A percentile compares a stretch with the other conserved stretches of the same genome.
phyloP scores from a whole-genome alignment of 2,888 invertebrate genomes.

The Nomada lathburiana region DNA sequence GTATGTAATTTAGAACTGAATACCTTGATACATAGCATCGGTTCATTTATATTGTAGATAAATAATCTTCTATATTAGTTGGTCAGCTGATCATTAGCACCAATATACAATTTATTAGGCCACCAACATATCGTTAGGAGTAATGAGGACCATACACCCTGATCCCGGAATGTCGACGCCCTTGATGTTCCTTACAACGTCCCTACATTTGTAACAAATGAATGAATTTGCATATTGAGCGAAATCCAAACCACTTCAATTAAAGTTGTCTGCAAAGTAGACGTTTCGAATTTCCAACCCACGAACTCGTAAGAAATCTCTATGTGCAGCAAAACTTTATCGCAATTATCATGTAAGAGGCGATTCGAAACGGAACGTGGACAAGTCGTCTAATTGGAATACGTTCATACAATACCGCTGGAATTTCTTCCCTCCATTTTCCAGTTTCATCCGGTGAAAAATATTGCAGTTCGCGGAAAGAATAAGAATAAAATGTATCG shows the following conservation, averaged over 20 bases:
- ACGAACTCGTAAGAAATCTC: neutral
- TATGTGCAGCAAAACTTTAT: neutral
- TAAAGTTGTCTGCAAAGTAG: neutral
- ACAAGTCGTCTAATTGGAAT: neutral
- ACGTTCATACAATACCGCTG: neutral
- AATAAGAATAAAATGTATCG: neutral
- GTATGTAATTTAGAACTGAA: neutral
- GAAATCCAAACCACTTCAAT: neutral
- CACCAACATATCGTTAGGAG: accelerated
- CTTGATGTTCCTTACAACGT: neutral
- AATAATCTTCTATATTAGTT: no score
- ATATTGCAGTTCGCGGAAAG: neutral
- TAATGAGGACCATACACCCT: constrained; percentile 23
- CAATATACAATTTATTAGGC: neutral
- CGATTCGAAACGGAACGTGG: neutral
- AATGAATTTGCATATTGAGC: neutral
- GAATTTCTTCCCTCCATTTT: neutral
- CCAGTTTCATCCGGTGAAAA: neutral
- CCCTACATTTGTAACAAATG: constrained; percentile 9
- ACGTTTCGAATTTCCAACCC: neutral
- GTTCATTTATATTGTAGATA: no score
- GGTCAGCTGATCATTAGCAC: no score
- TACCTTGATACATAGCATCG: neutral
- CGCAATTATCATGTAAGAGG: no score
- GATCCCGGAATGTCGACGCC: constrained; percentile 34